Conservation (phyloP, 2,797 vertebrate genomes). For the Ptychadena robeensis region DNA sequence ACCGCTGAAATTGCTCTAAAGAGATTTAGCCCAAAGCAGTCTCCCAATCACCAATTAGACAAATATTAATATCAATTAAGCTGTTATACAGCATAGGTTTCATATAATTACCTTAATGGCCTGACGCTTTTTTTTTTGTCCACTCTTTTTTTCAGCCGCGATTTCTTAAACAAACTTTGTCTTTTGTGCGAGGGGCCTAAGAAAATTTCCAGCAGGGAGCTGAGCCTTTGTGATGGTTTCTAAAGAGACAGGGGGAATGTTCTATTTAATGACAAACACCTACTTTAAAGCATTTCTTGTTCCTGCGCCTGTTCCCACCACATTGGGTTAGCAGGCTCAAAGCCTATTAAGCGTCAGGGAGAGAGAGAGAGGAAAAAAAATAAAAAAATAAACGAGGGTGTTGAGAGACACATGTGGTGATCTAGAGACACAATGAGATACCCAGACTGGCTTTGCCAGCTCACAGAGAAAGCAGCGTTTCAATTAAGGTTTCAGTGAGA, state of each 20-base stretch:
- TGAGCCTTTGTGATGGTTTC: conserved; percentile 94
- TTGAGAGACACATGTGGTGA: conserved; percentile 89
- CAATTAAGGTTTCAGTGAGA: conserved; percentile 93
- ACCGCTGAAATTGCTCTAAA: conserved; percentile 97
- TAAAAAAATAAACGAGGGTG: conserved; percentile 84
- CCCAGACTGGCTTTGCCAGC: conserved; percentile 86
- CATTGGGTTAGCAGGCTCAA: conserved; percentile 90
- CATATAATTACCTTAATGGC: conserved; percentile 99
- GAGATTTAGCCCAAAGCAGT: conserved; percentile 95
- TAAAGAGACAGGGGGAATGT: conserved; percentile 96
- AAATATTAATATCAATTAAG: conserved; percentile 99
- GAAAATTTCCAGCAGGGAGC: conserved; percentile 96
- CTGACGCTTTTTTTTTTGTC: conserved; percentile 91
- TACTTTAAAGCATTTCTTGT: conserved; percentile 89
- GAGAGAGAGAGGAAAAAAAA: conserved; percentile 80
- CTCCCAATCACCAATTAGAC: conserved; percentile 98
- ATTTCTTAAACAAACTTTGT: conserved; percentile 99
- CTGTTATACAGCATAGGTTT: conserved; percentile 99
- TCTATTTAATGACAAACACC: conserved; percentile 98
- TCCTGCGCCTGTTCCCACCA: conserved; percentile 93
- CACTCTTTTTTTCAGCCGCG: conserved; percentile 80
- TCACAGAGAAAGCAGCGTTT: conserved; percentile 85
- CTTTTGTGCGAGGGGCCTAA: conserved; percentile 92
- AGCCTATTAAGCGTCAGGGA: conserved; percentile 90
- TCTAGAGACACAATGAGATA: conserved; percentile 87